Evolutionary conservation across 2,888 invertebrate genomes (phyloP).

Genomic region (Junonia oenone): DNA sequence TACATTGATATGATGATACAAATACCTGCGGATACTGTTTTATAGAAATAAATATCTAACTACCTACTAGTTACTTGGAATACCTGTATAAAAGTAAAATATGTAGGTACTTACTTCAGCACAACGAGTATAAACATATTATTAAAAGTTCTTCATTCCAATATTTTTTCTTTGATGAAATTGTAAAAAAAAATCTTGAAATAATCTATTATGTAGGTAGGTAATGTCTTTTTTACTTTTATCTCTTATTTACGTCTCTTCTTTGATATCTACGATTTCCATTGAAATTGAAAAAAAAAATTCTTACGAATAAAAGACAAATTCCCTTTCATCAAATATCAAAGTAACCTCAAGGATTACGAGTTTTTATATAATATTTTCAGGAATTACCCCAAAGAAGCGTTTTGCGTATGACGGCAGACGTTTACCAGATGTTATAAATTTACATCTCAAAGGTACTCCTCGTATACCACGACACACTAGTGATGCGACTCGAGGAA

Average conservation of each 20-base stretch:
- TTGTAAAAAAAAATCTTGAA: background rate
- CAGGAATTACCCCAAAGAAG: constrained; percentile 55
- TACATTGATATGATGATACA: too few relatives aligned
- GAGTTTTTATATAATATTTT: constrained; percentile 35
- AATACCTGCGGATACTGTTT: too few relatives aligned
- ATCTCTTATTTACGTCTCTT: too few relatives aligned
- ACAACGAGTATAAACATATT: too few relatives aligned
- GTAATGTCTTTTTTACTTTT: background rate
- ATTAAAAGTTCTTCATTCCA: too few relatives aligned
- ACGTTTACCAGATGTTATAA: constrained; percentile 64
- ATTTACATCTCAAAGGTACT: constrained; percentile 73
- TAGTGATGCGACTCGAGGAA: too few relatives aligned
- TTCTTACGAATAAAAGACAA: too few relatives aligned
- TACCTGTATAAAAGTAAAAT: too few relatives aligned
- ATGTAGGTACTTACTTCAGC: too few relatives aligned
- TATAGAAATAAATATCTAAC: too few relatives aligned
- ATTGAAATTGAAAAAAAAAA: background rate
- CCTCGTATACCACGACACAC: background rate
- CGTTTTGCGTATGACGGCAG: constrained; percentile 69
- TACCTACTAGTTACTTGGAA: too few relatives aligned
- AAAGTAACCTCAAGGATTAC: background rate
- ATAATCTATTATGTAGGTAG: background rate
- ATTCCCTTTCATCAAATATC: background rate
- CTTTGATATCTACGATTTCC: background rate
- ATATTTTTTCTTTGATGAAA: too few relatives aligned